Evolutionary conservation across 2,888 invertebrate species (phyloP), one percentile per base, ranked within the genome.

Genomic region (Ganaspis brasiliensis): DNA sequence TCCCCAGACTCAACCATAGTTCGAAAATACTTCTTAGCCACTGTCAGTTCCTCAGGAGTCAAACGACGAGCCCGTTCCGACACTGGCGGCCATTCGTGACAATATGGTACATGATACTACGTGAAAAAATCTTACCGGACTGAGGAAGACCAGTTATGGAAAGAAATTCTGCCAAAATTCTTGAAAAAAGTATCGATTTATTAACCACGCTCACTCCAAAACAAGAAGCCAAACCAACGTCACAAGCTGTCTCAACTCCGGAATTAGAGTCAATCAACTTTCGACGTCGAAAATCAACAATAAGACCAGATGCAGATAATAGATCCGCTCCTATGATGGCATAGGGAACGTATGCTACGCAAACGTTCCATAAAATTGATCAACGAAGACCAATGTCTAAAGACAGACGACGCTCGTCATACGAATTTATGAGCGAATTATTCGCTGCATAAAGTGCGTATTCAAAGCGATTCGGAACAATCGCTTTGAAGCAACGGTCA

Each of bases 61-160:
- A 56, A 56, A 12, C 56, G 56, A 19, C 24, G 19, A 4, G 24
- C 56, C 10, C 56, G 24, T 4, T 56, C 24, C 12, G 24, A 2
- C 10, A 1, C 8, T 14, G 56, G 56, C 16, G 89, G 88, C 90
- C 91, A 0, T 81, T 78, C 4, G 91, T 90, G 71, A 86, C 80
- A 1, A 91, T 89, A 72, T 85, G 79, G 73, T 89, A 90, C 16
- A 14, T 40, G 0, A 77, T 75, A 12, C 31, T 56, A 1, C 10
- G 12, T 4, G 56, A 10, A 0, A 16, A 12, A 12, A 70, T 16
- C 3, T 52, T 6, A 4, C 9, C 1, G 8, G 52, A 19, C 19
- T 52, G 12, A 8, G 40, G 5, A 9, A 52, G 8, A 19, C 19
- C 19, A 3, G 75, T 74, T 2, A 78, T 35, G 1, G 56, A 37